Evolutionary conservation across 2,113 vertebrate genomes (phyloP).

Genomic region (Neopipo cinnamomea): DNA sequence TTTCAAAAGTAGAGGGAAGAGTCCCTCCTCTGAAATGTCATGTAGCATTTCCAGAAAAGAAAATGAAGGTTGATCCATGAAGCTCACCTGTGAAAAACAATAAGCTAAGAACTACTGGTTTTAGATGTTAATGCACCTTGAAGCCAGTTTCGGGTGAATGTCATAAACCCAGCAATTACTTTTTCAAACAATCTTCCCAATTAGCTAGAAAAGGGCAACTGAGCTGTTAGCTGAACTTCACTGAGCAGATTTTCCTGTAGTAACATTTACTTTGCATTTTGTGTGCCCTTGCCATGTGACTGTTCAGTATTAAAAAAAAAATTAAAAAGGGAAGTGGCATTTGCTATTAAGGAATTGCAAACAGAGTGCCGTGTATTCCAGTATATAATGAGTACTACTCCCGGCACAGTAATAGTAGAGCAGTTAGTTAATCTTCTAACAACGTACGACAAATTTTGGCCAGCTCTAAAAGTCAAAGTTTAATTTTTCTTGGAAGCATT

Average conservation of each 20-base stretch:
- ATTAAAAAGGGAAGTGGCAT: not conserved
- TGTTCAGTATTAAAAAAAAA: not conserved
- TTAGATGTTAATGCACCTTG: not conserved
- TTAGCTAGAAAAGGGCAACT: not conserved
- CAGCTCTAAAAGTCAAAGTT: not conserved
- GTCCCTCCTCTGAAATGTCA: not conserved
- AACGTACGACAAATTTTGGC: not conserved
- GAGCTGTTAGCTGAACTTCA: not conserved
- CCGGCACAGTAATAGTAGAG: not conserved
- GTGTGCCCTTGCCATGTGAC: not conserved
- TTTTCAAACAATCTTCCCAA: not conserved
- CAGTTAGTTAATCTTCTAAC: not conserved
- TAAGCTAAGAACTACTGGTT: not conserved
- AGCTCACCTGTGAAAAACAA: not conserved
- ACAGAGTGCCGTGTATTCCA: not conserved
- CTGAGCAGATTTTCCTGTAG: not conserved
- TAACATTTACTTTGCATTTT: constrained; percentile 3
- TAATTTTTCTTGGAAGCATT: not conserved
- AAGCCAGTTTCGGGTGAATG: not conserved
- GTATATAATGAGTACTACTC: not conserved
- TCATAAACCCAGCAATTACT: not conserved
- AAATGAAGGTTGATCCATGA: not conserved
- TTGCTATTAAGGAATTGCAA: not conserved
- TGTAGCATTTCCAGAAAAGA: not conserved
- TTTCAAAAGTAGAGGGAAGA: not conserved